Base-by-base conservation (phyloP, 1,140 invertebrate species). In the Mycetomoellerius zeteki region DNA sequence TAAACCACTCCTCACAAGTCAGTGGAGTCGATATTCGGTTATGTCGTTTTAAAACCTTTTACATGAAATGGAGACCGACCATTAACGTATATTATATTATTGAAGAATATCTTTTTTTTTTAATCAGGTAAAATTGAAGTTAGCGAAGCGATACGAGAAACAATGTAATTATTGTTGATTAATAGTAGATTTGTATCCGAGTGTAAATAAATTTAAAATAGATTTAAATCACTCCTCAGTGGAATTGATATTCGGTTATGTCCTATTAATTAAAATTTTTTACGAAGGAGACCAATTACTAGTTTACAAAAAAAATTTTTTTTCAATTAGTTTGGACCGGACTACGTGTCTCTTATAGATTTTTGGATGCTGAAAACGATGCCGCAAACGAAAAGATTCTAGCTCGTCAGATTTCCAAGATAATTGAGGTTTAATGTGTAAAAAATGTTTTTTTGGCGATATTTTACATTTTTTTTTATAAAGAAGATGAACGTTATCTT, bases 1-100 rank as follows among this genome's bases (percentile, higher is more conserved):
- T 84, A 73, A 84, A 75, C 80, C 69, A 60, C 69, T 84, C 56
- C 47, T 75, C 43, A n/a, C n/a, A n/a, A n/a, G n/a, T n/a, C n/a
- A 24, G 54, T 24, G 27, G 37, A 73, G 14, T 43, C 21, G 1
- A 69, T 47, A 69, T 67, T 54, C 47, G 47, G 43, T 80, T 65
- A 24, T 52, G 19, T 30, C 62, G n/a, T 10, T 43, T 60, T 73
- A n/a, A 75, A 75, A 24, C 1, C 19, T 72, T 7, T 58, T 30
- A 27, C 19, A 12, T n/a, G 8, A 12, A n/a, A 52, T 54, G n/a
- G 3, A 67, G 37, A 69, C 16, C 14, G 30, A 14, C 2, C 12
- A 21, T n/a, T 54, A 56, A 50, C 54, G 21, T 27, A 60, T 6
- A 27, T 6, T 56, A 27, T 24, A 50, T 21, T 50, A 19, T 37